Evolutionary conservation across 2,797 vertebrate genomes (phyloP).

Genomic region (Buphagus erythrorhynchus): DNA sequence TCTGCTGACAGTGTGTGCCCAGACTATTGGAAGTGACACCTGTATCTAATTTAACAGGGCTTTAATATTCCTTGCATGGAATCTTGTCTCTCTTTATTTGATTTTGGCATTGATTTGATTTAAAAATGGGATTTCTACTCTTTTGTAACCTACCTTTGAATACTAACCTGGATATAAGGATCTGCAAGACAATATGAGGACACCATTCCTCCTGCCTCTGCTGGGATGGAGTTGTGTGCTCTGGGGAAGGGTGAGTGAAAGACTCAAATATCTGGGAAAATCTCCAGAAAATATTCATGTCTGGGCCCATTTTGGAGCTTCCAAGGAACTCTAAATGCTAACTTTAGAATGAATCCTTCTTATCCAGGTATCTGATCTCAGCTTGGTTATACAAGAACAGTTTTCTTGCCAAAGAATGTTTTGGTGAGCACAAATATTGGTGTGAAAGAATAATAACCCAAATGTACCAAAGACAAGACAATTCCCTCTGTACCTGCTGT

Average conservation of each 20-base stretch:
- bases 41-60: background rate
- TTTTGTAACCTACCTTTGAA: background rate
- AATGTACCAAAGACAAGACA: background rate
- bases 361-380: background rate
- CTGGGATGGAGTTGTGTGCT: background rate
- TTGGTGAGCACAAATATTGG: background rate
- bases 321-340: background rate
- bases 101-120: background rate
- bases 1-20: background rate
- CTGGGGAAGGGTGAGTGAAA: background rate
- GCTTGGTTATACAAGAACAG: background rate
- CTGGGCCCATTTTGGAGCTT: background rate
- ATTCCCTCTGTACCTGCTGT: background rate
- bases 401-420: background rate
- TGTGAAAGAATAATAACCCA: background rate
- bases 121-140: background rate
- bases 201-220: background rate
- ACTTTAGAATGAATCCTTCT: background rate
- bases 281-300: background rate
- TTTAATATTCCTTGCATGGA: background rate
- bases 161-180: background rate
- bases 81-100: background rate
- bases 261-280: background rate
- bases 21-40: background rate
- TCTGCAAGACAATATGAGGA: background rate